Percentiles rank a stretch among this genome's conserved stretches.
Evolutionary conservation across 2,888 invertebrate species (phyloP).

Genomic region (Standfussiana lucernea): DNA sequence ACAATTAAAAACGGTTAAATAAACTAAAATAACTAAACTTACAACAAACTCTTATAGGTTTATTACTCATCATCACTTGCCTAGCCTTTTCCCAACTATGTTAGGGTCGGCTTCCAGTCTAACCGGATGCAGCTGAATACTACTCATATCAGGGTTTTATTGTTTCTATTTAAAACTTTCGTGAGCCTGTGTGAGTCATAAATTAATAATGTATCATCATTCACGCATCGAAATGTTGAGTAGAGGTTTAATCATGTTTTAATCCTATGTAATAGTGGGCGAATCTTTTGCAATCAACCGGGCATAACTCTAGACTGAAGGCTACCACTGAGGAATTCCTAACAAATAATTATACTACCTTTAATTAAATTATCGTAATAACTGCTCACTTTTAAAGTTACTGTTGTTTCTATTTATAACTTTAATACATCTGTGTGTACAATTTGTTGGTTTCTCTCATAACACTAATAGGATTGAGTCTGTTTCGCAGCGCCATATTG

Average conservation of each 20-base stretch:
- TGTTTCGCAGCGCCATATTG: neutral
- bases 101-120: neutral
- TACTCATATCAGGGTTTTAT: neutral
- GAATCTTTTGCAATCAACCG: neutral
- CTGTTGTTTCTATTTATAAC: neutral
- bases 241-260: neutral
- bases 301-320: neutral
- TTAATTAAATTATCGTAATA: neutral
- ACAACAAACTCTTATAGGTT: too few species aligned
- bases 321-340: neutral
- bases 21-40: too few species aligned
- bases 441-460: neutral
- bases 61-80: too few species aligned
- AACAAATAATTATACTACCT: neutral
- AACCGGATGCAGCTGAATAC: neutral
- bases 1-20: too few species aligned
- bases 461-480: conserved; percentile 21
- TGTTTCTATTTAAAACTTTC: neutral
- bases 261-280: neutral
- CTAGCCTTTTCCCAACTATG: neutral
- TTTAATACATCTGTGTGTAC: neutral
- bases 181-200: neutral
- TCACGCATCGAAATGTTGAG: neutral
- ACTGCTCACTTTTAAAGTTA: neutral
- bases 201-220: neutral